phyloP scores from a whole-genome alignment of 2,888 invertebrate species.

The Scotopteryx bipunctaria region DNA sequence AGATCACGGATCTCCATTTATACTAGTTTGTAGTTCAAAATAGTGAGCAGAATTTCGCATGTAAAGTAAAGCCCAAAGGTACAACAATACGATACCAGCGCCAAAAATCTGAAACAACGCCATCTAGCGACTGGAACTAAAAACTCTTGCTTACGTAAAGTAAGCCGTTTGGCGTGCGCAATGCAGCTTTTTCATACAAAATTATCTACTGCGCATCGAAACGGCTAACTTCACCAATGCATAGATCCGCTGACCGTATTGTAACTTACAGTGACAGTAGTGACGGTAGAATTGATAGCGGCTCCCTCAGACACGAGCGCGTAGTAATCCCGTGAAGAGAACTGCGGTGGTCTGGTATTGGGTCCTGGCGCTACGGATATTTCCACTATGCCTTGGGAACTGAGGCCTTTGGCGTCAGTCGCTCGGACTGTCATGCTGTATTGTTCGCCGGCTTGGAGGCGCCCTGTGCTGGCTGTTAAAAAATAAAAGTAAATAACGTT shows the following conservation, averaged over 20 bases:
- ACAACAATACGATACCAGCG: too few species aligned
- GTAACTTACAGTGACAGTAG: slow-evolving; percentile 86
- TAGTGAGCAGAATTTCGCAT: too few species aligned
- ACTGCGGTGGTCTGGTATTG: slow-evolving; percentile 91
- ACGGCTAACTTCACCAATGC: too few species aligned
- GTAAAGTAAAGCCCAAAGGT: too few species aligned
- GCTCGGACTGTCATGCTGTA: slow-evolving; percentile 95
- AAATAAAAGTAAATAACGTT: background rate
- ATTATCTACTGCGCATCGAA: too few species aligned
- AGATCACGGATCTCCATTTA: too few species aligned
- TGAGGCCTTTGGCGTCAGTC: slow-evolving; percentile 90
- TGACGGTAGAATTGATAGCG: slow-evolving; percentile 92
- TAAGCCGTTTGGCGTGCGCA: too few species aligned
- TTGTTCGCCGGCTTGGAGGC: slow-evolving; percentile 92
- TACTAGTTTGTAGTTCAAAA: too few species aligned
- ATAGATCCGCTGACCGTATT: too few species aligned
- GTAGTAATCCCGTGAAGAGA: slow-evolving; percentile 91
- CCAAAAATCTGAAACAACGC: too few species aligned
- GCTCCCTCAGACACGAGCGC: slow-evolving; percentile 95
- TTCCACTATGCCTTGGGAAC: slow-evolving; percentile 93
- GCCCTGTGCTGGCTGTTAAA: slow-evolving; percentile 87
- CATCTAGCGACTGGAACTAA: background rate
- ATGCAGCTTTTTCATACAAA: too few species aligned
- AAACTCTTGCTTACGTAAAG: background rate
- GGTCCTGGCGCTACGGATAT: slow-evolving; percentile 93